Base-by-base conservation (phyloP, 2,113 vertebrate genomes). In the Gulo gulo region DNA sequence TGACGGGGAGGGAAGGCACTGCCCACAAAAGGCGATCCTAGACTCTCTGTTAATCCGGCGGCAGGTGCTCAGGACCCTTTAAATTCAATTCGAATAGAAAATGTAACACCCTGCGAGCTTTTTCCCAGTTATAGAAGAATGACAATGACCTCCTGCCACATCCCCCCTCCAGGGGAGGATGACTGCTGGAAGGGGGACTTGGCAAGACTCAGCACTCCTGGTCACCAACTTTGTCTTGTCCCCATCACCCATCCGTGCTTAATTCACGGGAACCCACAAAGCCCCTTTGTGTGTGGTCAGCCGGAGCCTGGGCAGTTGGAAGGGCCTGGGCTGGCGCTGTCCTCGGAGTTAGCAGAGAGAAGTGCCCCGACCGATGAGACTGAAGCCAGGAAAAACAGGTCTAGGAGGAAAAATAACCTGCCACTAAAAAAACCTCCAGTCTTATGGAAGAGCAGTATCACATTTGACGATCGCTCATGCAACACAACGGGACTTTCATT, bases 301-400 rank as follows among this genome's bases (percentile, higher is more conserved):
- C 50, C 1, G 0, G 39, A 71, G 90, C 26, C 59, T 8, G 45
- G 96, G 96, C 82, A 92, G 97, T 74, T 96, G 88, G 95, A 98
- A 98, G 97, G 97, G 96, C 96, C 97, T 91, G 74, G 94, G 95
- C 97, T 98, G 97, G 96, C 71, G 14, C 47, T 90, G 97, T 93
- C 93, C 74, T 97, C 59, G 16, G 97, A 94, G 78, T 34, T 63
- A 94, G 96, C 80, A 88, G 97, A 93, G 96, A 98, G 94, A 96
- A 91, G 97, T 98, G 88, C 95, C 73, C 94, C 94, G 92, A 69
- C 96, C 95, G 97, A 97, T 71, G 98, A 98, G 94, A 95, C 87
- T 39, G 92, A 97, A 98, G 97, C 98, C 99, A 98, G 98, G 92
- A 98, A 98, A 98, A 98, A 98, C 96, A 98, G 93, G 95, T 93